Evolutionary conservation across 2,888 invertebrate genomes (phyloP).

Genomic region (Prenolepis imparis): DNA sequence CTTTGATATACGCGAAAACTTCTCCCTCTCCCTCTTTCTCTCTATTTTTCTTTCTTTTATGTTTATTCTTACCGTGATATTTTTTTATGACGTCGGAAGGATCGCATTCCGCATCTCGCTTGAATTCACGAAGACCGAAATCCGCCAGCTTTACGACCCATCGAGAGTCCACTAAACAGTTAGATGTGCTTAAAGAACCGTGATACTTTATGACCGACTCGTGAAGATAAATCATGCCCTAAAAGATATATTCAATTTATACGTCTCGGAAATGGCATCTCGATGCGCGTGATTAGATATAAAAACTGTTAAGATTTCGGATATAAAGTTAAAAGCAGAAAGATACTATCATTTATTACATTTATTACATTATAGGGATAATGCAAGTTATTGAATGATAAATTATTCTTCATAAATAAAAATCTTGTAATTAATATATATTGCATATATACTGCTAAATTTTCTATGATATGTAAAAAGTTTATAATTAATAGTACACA

Average conservation of each 20-base stretch:
- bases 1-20: neutral
- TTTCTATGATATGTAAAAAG: neutral
- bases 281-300: neutral
- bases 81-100: constrained; percentile 89
- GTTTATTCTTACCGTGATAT: constrained; percentile 89
- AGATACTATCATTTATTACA: too few relatives aligned
- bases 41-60: neutral
- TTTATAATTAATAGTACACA: neutral
- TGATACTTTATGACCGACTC: constrained; percentile 95
- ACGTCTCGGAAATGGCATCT: neutral
- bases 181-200: constrained; percentile 95
- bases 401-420: neutral
- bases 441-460: neutral
- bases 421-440: neutral
- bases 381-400: neutral
- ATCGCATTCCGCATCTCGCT: constrained; percentile 91
- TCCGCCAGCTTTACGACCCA: constrained; percentile 98
- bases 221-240: constrained; percentile 97
- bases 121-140: constrained; percentile 96
- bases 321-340: neutral
- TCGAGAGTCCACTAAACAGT: constrained; percentile 97
- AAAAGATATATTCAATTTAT: constrained; percentile 66
- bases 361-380: neutral
- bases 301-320: neutral
- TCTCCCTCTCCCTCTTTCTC: neutral